Evolutionary conservation across 2,797 vertebrate genomes (phyloP), one percentile per base, ranked within the genome.

Genomic region (Mus minutoides): DNA sequence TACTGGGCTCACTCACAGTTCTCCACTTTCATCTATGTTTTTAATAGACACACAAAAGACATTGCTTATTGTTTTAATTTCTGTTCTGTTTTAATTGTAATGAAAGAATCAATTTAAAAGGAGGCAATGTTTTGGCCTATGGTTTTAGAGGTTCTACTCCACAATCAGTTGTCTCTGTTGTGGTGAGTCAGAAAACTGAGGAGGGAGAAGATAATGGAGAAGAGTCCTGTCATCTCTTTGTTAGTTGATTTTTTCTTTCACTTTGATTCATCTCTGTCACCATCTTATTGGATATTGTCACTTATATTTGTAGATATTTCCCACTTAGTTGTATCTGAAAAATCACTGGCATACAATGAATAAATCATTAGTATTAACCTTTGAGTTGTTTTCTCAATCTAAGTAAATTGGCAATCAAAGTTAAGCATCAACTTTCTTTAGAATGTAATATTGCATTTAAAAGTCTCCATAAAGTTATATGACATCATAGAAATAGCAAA

Each of bases 1-100:
- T 86, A n/a, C 6, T 88, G 86, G 80, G 6, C 26, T 62, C 87
- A 78, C 67, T 87, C 6, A 12, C 37, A 67, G 52, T 90, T 93
- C 10, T 88, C 7, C 60, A 54, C 86, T 92, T 96, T 78, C 60
- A 75, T 60, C 49, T 56, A 26, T 79, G 24, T 49, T 88, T 92
- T 49, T 37, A 92, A 34, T 87, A 34, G 13, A 12, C 54, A 17
- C 49, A 76, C 37, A 83, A 96, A 89, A 84, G 17, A 10, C 46
- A 31, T 43, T 62, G 40, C 34, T 34, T 73, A 24, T 43, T 46
- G 54, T 62, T 75, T 76, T 60, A 60, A 43, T 76, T 76, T 76
- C 6, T 46, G 29, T 88, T 46, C 31, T 60, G 17, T 37, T 71
- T 71, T 37, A 37, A n/a, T 9, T 34, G 19, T 12, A 88, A 88